Conservation (phyloP, 2,113 vertebrate species). For the Microcebus tavaratra region DNA sequence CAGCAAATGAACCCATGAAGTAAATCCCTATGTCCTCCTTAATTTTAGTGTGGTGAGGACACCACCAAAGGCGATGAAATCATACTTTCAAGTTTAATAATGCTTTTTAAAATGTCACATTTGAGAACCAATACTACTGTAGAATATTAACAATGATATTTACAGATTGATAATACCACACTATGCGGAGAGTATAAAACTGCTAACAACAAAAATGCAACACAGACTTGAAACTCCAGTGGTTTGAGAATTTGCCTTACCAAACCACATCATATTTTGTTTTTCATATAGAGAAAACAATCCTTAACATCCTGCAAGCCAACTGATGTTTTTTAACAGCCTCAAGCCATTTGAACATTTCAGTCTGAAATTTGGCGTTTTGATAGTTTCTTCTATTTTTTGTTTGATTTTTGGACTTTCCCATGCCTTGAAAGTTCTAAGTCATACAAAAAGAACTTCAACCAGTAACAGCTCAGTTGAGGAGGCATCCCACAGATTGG, state of each 20-base stretch:
- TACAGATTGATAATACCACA: slow-evolving; percentile 29
- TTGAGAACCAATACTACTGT: slow-evolving; percentile 25
- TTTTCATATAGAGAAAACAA: slow-evolving; percentile 66
- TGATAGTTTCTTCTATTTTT: slow-evolving; percentile 52
- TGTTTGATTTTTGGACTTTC: slow-evolving; percentile 26
- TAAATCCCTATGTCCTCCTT: neutral
- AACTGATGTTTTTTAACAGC: slow-evolving; percentile 50
- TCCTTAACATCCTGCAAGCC: slow-evolving; percentile 59
- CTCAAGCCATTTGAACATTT: slow-evolving; percentile 56
- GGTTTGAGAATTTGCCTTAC: slow-evolving; percentile 57
- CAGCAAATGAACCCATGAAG: slow-evolving; percentile 30
- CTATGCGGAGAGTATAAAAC: neutral
- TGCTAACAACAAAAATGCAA: slow-evolving; percentile 54
- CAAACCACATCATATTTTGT: slow-evolving; percentile 54
- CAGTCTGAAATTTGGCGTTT: slow-evolving; percentile 45
- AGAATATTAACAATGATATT: slow-evolving; percentile 47
- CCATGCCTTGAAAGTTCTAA: slow-evolving; percentile 31
- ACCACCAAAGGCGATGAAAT: slow-evolving; percentile 24
- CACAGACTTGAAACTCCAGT: slow-evolving; percentile 30
- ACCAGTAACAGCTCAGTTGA: slow-evolving; percentile 29
- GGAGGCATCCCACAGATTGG: neutral
- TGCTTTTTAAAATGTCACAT: slow-evolving; percentile 38
- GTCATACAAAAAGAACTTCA: slow-evolving; percentile 41
- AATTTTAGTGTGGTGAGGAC: slow-evolving; percentile 7
- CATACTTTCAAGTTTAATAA: neutral